Base-by-base conservation (phyloP, 2,797 vertebrate species). In the Leptodactylus fallax region DNA sequence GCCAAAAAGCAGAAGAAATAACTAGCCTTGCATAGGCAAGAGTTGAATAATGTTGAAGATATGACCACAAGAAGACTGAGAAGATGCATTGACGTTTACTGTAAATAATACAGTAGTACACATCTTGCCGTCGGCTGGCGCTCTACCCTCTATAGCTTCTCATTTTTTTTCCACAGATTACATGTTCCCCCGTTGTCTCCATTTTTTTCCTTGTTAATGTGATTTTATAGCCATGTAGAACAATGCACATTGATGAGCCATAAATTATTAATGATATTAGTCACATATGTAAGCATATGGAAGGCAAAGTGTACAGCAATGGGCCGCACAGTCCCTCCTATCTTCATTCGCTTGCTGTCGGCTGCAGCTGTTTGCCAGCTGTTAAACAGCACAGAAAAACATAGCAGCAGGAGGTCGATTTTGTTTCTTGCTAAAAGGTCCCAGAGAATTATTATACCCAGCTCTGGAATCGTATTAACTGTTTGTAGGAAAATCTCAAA, bases 281-380 rank as follows among this genome's bases (percentile, higher is more conserved):
- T 60, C 72, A 77, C 83, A 85, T 67, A 49, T 83, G 81, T 56
- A 83, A 56, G 63, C 49, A 81, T 81, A 84, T 74, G 67, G 36
- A 82, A 85, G 74, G 79, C 56, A 78, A 49, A 67, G 86, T 65
- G 49, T 78, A 19, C 19, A 60, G 81, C 86, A 47, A 21, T n/a
- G 47, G 51, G 61, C 36, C 55, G 51, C 63, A 17, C 65, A 4
- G 61, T 21, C 45, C 81, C 74, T 65, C 74, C 61, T 14, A 45
- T 56, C 45, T 2, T 79, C 81, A 25, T 63, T 84, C 25, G 87
- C 49, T 83, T 23, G 53, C 49, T 84, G 61, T 17, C 23, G 71
- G 78, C 61, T 72, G 82, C 87, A 88, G 87, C 87, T 88, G 82
- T 88, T 80, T 84, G 82, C 87, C 87, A 88, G 87, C 87, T 88